Evolutionary conservation across 2,113 vertebrate genomes (phyloP).

Genomic region (Phocoena sinus): DNA sequence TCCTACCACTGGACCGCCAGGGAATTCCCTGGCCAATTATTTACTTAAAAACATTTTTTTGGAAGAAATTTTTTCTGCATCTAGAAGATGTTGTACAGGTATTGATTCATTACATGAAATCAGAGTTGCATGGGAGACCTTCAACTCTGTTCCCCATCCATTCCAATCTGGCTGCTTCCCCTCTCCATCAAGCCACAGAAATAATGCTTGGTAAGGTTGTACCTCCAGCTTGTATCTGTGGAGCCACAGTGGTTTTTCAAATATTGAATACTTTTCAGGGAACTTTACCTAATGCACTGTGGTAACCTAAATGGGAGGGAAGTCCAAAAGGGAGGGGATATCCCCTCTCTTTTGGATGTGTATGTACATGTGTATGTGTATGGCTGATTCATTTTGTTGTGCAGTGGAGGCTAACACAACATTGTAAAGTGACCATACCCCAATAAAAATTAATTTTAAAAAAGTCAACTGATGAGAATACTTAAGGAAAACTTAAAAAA

Average conservation of each 20-base stretch:
- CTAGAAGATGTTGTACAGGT: not conserved
- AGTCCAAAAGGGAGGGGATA: too few relatives aligned
- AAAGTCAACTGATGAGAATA: not conserved
- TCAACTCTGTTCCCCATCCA: not conserved
- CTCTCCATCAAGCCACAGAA: not conserved
- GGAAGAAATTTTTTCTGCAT: not conserved
- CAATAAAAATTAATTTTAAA: not conserved
- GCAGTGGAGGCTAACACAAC: too few relatives aligned
- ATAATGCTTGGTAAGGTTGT: fast-evolving
- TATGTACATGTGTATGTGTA: too few relatives aligned
- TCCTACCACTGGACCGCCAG: not conserved
- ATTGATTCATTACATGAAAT: not conserved
- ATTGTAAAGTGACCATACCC: too few relatives aligned
- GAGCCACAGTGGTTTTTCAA: not conserved
- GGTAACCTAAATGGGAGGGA: too few relatives aligned
- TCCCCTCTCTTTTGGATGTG: too few relatives aligned
- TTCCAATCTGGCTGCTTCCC: not conserved
- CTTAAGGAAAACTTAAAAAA: not conserved
- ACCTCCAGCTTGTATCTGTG: too few relatives aligned
- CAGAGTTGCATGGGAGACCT: not conserved
- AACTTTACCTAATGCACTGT: too few relatives aligned
- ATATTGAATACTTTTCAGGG: too few relatives aligned
- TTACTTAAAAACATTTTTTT: not conserved
- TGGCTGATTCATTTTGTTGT: too few relatives aligned
- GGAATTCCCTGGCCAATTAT: not conserved